These are phyloP conservation scores for Criorhina ranunculi DNA, from an alignment of 2,888 invertebrate genomes.

Conservation along the genomic window DNA sequence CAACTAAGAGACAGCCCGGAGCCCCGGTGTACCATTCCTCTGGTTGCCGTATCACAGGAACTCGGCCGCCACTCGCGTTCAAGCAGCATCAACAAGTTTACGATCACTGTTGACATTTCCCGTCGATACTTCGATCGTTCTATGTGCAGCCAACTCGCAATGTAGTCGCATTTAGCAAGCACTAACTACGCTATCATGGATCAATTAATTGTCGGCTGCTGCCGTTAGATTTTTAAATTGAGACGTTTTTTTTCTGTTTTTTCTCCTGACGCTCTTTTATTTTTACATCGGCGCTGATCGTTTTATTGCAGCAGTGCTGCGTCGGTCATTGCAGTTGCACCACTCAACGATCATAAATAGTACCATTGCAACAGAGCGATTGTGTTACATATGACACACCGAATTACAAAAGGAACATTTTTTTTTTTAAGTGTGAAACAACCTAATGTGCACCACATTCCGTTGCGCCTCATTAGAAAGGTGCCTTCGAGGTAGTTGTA, in stretches of 20 bases:
- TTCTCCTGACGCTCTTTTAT: conserved; percentile 7
- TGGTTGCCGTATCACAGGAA: conserved; percentile 31
- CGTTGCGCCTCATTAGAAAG: conserved; percentile 73
- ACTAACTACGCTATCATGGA: conserved; percentile 69
- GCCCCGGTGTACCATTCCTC: conserved; percentile 32
- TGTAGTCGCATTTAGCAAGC: conserved; percentile 57
- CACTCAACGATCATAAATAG: conserved; percentile 46
- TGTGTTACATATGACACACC: conserved; percentile 17
- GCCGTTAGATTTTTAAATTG: conserved; percentile 51
- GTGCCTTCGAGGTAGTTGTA: conserved; percentile 49
- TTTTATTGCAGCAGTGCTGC: conserved; percentile 32
- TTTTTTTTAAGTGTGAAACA: conserved; percentile 63
- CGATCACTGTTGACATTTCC: conserved; percentile 70
- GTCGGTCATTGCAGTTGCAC: conserved; percentile 22
- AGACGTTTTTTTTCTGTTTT: conserved; percentile 35
- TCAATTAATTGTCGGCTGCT: conserved; percentile 69
- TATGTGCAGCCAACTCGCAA: conserved; percentile 23
- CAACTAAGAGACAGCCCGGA: conserved; percentile 52
- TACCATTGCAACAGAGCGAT: conserved; percentile 44
- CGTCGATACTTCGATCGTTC: conserved; percentile 58
- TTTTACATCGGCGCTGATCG: conserved; percentile 32
- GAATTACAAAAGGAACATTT: conserved; percentile 62
- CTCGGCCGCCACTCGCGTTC: conserved; percentile 2
- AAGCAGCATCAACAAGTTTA: conserved; percentile 50
- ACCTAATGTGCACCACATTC: conserved; percentile 68